Conservation (phyloP, 2,113 vertebrate species). For the Panurus biarmicus region DNA sequence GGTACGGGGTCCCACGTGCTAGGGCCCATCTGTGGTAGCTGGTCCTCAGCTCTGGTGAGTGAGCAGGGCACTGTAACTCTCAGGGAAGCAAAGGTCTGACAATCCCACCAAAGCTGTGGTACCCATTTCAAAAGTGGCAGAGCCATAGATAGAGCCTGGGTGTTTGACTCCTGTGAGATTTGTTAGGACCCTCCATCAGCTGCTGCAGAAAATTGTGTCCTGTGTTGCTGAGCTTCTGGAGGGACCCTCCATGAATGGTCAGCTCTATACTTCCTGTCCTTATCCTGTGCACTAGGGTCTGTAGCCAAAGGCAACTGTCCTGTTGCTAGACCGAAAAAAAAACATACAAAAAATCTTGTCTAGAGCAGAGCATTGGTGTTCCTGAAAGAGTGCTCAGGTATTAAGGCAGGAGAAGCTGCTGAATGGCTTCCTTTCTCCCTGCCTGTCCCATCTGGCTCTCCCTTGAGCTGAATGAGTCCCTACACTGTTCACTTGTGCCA, state of each 20-base stretch:
- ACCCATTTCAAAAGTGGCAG: not conserved
- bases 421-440: not conserved
- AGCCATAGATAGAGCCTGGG: not conserved
- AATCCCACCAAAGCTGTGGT: not conserved
- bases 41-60: accelerated
- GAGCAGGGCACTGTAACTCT: accelerated
- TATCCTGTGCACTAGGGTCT: not conserved
- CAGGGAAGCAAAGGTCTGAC: not conserved
- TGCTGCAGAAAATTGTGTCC: not conserved
- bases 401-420: not conserved
- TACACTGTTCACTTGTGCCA: accelerated
- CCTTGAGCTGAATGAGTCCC: not conserved
- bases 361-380: not conserved
- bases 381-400: not conserved
- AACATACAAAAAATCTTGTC: not conserved
- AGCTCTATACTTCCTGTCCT: not conserved
- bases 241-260: not conserved
- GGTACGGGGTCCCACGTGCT: accelerated
- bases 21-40: accelerated
- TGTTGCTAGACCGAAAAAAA: not conserved
- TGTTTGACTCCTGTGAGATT: not conserved
- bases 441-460: not conserved
- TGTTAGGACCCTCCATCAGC: accelerated
- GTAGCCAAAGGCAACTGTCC: not conserved
- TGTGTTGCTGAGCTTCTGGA: not conserved